Conservation (phyloP, 2,888 invertebrate genomes). For the Agrotis puta region DNA sequence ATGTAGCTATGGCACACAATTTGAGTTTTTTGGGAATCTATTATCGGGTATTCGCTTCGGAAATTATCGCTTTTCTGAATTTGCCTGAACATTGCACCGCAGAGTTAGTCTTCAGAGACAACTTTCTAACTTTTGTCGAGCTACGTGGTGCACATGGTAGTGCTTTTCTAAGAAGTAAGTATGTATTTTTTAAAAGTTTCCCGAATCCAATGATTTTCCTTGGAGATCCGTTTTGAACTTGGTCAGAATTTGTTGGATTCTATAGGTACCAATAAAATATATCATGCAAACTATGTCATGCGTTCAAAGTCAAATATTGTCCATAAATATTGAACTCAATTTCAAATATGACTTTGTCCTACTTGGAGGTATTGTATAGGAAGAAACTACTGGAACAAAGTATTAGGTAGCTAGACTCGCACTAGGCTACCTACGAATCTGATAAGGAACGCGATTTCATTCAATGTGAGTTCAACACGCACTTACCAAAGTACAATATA, state of each 20-base stretch:
- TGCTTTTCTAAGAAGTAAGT: neutral
- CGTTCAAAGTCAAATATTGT: neutral
- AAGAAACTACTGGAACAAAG: constrained; percentile 5
- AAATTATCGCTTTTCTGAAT: neutral
- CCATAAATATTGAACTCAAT: constrained; percentile 24
- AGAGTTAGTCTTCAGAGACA: neutral
- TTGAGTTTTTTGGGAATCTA: too few relatives aligned
- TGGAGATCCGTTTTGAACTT: too few relatives aligned
- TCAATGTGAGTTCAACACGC: constrained; percentile 41
- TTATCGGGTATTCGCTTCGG: too few relatives aligned
- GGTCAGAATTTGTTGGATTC: too few relatives aligned
- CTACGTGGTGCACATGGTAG: too few relatives aligned
- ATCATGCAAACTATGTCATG: constrained; percentile 6
- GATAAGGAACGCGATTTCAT: constrained; percentile 38
- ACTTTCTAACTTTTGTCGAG: neutral
- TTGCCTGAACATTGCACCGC: neutral
- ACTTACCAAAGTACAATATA: constrained; percentile 11
- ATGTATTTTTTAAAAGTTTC: too few relatives aligned
- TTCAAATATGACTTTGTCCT: constrained; percentile 22
- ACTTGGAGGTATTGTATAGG: constrained; percentile 17
- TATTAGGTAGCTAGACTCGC: constrained; percentile 7
- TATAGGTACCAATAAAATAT: neutral
- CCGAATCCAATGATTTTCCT: too few relatives aligned
- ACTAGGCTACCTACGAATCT: constrained; percentile 13
- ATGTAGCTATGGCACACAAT: too few relatives aligned